phyloP scores from a whole-genome alignment of 2,888 invertebrate species.

The Zygothrica quintamaculata region DNA sequence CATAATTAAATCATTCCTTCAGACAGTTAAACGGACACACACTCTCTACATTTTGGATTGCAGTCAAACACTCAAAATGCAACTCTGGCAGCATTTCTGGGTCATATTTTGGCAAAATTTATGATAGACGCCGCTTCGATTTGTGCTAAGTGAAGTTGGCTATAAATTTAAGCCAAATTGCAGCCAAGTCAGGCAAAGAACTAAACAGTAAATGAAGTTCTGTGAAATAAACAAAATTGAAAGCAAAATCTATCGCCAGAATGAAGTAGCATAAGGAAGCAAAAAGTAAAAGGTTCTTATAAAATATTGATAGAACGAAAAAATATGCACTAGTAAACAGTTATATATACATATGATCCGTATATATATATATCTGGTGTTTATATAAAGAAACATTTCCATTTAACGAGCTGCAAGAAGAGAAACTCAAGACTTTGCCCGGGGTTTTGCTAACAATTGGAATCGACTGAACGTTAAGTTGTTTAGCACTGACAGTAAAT shows the following conservation, averaged over 20 bases:
- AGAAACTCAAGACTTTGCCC: no score
- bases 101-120: conserved; percentile 62
- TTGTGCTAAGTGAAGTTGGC: conserved; percentile 60
- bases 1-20: conserved; percentile 68
- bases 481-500: no score
- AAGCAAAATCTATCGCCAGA: no score
- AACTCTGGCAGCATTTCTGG: conserved; percentile 38
- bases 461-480: no score
- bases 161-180: conserved; percentile 61
- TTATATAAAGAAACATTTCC: no score
- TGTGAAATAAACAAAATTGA: no score
- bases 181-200: conserved; percentile 24
- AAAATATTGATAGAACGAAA: conserved; percentile 16
- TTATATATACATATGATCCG: background rate
- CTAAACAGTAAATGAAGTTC: conserved; percentile 4
- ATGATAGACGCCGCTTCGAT: conserved; percentile 56
- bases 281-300: conserved; percentile 12
- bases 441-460: no score
- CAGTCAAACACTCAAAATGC: conserved; percentile 21
- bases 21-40: background rate
- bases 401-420: conserved; percentile 11
- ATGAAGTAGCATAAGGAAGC: no score
- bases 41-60: conserved; percentile 1
- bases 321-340: background rate
- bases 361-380: no score